Evolutionary conservation across 2,113 vertebrate genomes (phyloP).

Genomic region (Laterallus jamaicensis): DNA sequence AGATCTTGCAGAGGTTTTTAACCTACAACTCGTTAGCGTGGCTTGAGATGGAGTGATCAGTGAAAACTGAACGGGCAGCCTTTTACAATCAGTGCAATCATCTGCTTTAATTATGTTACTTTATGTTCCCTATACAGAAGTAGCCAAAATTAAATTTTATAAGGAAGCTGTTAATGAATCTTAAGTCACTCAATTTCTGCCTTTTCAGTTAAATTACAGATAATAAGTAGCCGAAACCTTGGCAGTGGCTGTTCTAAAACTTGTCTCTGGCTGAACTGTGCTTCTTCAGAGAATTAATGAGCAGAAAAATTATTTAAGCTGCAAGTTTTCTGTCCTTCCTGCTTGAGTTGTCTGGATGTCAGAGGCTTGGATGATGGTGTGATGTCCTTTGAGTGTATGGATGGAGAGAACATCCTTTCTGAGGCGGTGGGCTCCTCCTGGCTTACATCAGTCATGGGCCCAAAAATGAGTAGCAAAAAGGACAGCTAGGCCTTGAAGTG

Average conservation of each 20-base stretch:
- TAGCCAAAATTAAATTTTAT: conserved; percentile 35
- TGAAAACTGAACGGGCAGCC: neutral
- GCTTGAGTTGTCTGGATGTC: neutral
- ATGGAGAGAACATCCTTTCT: neutral
- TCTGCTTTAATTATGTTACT: conserved; percentile 49
- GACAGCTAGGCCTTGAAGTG: neutral
- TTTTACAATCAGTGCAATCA: conserved; percentile 11
- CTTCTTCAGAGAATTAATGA: conserved; percentile 22
- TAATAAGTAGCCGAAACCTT: conserved; percentile 30
- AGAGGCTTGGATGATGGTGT: neutral
- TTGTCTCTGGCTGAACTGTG: neutral
- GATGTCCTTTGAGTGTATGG: neutral
- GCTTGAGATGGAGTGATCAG: neutral
- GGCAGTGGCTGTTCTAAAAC: neutral
- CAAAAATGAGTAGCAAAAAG: neutral
- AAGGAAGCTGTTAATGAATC: conserved; percentile 42
- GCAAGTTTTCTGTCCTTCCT: neutral
- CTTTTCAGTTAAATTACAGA: conserved; percentile 31
- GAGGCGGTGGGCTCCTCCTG: neutral
- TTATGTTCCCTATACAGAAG: conserved; percentile 24
- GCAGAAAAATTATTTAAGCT: neutral
- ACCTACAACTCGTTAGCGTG: neutral
- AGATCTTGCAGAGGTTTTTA: conserved; percentile 25
- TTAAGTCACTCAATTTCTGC: conserved; percentile 42
- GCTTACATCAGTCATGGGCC: neutral